Percentiles rank a stretch among this genome's conserved stretches.
These are phyloP conservation scores for Coregonus sp. DNA, from an alignment of 2,797 vertebrate genomes.

Conservation along the genomic window DNA sequence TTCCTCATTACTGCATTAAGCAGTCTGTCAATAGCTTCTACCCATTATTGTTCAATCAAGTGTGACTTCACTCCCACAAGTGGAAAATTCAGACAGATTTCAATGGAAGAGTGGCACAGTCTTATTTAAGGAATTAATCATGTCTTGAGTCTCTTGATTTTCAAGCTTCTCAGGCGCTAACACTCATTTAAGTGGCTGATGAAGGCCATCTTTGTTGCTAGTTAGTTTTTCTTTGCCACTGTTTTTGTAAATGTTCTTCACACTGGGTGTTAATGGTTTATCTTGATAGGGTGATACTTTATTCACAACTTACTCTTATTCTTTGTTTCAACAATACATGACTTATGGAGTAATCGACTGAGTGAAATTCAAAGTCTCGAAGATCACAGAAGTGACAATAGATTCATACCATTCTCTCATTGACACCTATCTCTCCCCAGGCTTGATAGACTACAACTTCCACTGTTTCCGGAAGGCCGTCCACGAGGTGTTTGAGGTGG, in stretches of 20 bases:
- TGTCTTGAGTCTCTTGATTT: neutral
- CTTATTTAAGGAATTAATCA: neutral
- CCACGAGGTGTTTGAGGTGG: slow-evolving; percentile 98
- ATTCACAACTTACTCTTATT: neutral
- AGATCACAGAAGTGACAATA: neutral
- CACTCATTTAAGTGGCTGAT: too few relatives aligned
- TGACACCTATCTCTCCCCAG: slow-evolving; percentile 63
- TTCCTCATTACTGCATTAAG: neutral
- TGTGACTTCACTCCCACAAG: neutral
- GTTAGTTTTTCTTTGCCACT: too few relatives aligned
- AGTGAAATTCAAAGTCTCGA: neutral
- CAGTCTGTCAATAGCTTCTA: neutral
- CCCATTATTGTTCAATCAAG: neutral
- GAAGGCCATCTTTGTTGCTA: too few relatives aligned
- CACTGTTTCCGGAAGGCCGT: slow-evolving; percentile 99
- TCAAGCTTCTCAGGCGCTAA: neutral
- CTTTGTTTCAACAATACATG: neutral
- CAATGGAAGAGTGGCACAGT: neutral
- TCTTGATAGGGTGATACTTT: neutral
- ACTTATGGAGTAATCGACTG: neutral
- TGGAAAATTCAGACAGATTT: neutral
- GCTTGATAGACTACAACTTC: slow-evolving; percentile 99
- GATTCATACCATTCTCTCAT: neutral
- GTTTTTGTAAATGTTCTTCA: neutral
- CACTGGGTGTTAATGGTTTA: neutral